Conservation (phyloP, 2,888 invertebrate genomes). For the Cryptocheilus praepositus region DNA sequence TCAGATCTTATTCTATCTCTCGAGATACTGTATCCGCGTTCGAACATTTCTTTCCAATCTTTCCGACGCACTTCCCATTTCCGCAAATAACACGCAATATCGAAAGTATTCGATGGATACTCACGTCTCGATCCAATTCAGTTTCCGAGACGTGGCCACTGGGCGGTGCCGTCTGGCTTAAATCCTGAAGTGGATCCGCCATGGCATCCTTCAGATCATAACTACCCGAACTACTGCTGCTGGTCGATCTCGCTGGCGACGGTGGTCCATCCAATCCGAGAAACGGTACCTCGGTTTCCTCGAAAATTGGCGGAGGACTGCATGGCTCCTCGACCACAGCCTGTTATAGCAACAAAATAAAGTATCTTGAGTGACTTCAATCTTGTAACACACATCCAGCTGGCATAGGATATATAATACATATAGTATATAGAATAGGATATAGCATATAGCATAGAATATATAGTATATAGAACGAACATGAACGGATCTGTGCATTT, state of each 20-base stretch:
- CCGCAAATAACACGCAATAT: too few species aligned
- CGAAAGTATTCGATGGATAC: slow-evolving; percentile 18
- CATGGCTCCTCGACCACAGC: slow-evolving; percentile 69
- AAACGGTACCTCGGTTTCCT: slow-evolving; percentile 62
- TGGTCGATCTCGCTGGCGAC: slow-evolving; percentile 68
- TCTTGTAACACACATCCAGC: not conserved
- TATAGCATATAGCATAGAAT: too few species aligned
- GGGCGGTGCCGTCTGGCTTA: slow-evolving; percentile 53
- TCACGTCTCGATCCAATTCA: slow-evolving; percentile 66
- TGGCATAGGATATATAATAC: too few species aligned
- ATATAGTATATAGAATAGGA: too few species aligned
- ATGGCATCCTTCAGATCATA: slow-evolving; percentile 72
- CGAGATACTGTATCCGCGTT: too few species aligned
- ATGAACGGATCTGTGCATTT: too few species aligned
- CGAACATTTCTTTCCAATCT: too few species aligned
- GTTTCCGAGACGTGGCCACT: slow-evolving; percentile 64
- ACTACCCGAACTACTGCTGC: slow-evolving; percentile 72
- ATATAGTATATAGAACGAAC: too few species aligned
- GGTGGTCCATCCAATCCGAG: slow-evolving; percentile 53
- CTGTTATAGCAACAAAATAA: slow-evolving; percentile 45
- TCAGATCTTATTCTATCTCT: not conserved
- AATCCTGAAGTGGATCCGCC: slow-evolving; percentile 60
- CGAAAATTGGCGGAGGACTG: slow-evolving; percentile 67
- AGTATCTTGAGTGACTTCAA: not conserved
- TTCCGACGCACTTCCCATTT: too few species aligned